Evolutionary conservation across 1,140 invertebrate genomes (phyloP).

Genomic region (Eriosoma lanigerum): DNA sequence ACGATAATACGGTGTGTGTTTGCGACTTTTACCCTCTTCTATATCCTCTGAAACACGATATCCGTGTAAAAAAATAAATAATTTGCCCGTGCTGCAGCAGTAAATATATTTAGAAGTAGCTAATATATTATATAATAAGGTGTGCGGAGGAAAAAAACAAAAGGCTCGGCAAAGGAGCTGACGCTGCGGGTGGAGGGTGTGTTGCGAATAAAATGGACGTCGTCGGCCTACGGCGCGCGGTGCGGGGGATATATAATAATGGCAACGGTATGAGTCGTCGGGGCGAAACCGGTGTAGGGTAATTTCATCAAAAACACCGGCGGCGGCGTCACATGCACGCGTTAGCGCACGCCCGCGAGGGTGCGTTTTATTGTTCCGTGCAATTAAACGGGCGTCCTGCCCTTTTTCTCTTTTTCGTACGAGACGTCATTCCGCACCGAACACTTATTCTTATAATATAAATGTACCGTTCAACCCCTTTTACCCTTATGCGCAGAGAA

Average conservation of each 20-base stretch:
- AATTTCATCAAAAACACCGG: constrained; percentile 37
- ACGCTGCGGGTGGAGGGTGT: neutral
- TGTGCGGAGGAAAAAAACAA: neutral
- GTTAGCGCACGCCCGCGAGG: constrained; percentile 6
- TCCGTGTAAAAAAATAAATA: neutral
- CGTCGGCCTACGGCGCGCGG: neutral
- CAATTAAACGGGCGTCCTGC: constrained; percentile 37
- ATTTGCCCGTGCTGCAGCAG: no score
- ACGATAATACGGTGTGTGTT: no score
- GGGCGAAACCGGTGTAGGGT: constrained; percentile 16
- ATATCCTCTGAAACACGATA: neutral
- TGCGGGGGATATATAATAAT: neutral
- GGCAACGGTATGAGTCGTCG: neutral
- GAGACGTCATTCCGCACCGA: neutral
- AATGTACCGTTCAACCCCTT: neutral
- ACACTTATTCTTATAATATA: neutral
- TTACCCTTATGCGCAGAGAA: neutral
- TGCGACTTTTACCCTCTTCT: no score
- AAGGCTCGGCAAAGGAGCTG: neutral
- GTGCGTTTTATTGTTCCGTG: constrained; percentile 44
- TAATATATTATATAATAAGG: constrained; percentile 7
- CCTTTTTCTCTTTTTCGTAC: neutral
- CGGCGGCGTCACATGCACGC: neutral
- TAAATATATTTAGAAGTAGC: neutral
- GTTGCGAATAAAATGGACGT: constrained; percentile 14